Evolutionary conservation across 2,888 invertebrate species (phyloP), one percentile per base, ranked within the genome.

Genomic region (Drosophila robusta): DNA sequence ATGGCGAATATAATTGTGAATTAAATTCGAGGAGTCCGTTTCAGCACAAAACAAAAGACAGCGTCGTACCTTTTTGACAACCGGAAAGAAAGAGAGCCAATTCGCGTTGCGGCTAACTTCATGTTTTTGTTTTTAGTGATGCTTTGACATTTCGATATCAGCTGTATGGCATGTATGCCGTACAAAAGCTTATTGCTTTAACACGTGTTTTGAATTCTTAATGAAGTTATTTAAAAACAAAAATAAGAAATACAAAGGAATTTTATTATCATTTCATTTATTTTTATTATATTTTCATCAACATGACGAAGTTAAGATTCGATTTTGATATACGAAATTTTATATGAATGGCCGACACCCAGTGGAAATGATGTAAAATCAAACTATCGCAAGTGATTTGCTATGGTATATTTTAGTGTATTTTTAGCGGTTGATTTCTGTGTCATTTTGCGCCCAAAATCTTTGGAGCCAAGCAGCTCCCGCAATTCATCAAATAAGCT

Each of bases 61-160:
- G 76, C 75, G 77, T 75, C 90, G 75, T 89, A 92, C 92, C 92
- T 91, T 87, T 90, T 91, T 91, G 92, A 91, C 91, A 91, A 92
- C 92, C 92, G 92, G 92, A 92, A 92, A 91, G 91, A 91, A 90
- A 91, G 90, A 89, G 67, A 79, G 44, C 55, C 34, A 4, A 7
- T 4, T 39, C 14, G 50, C 44, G 65, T 47, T 56, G 70, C 70
- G 29, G 61, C 77, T 57, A 70, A 80, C 72, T 63, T 70, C 70
- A 72, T 68, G 69, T 12, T 46, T 24, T 49, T 52, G 54, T 6
- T 38, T 8, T 51, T 44, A 36, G 74, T 55, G 64, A 41, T 63
- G 61, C 16, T 51, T 68, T 63, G 55, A 49, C 46, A 57, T 11
- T 44, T 51, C 24, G 18, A 61, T 62, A 45, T 24, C 57, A 69